phyloP scores from a whole-genome alignment of 30 jellyfish, hydroid and myxozoan genomes.

The Nemopilema nomurai region DNA sequence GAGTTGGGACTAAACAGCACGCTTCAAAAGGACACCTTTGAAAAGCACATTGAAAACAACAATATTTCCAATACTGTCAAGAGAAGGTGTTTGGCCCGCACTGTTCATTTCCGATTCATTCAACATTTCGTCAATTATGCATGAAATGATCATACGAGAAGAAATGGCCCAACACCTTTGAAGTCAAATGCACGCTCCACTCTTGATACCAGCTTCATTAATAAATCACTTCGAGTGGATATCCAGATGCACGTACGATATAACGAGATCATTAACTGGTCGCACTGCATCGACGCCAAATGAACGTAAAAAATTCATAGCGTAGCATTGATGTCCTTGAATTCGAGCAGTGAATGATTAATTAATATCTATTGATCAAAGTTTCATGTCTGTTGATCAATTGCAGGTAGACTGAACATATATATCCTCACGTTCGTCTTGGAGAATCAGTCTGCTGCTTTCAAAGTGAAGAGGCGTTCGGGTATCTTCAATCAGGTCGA shows the following conservation, averaged over 20 bases:
- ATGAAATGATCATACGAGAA: slow-evolving; percentile 13
- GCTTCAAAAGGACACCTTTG: background rate
- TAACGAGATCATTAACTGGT: background rate
- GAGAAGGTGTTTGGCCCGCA: background rate
- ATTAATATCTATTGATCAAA: slow-evolving; percentile 16
- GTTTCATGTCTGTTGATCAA: background rate
- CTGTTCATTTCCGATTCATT: background rate
- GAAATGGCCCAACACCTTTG: background rate
- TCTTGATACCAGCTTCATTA: background rate
- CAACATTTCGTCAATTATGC: background rate
- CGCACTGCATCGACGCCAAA: slow-evolving; percentile 9
- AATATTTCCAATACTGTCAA: background rate
- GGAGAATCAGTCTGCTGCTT: slow-evolving; percentile 1
- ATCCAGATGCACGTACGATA: background rate
- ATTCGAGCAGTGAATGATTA: slow-evolving; percentile 8
- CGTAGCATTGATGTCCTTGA: background rate
- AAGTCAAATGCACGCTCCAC: slow-evolving; percentile 11
- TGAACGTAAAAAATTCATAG: background rate
- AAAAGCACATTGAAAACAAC: too few relatives aligned
- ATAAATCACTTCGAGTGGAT: slow-evolving; percentile 5
- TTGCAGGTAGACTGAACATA: background rate
- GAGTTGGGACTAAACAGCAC: background rate
- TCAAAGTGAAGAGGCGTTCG: background rate
- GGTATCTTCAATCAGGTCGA: background rate
- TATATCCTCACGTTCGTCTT: background rate